phyloP scores from a whole-genome alignment of 1,140 invertebrate species.

The Nephila pilipes region DNA sequence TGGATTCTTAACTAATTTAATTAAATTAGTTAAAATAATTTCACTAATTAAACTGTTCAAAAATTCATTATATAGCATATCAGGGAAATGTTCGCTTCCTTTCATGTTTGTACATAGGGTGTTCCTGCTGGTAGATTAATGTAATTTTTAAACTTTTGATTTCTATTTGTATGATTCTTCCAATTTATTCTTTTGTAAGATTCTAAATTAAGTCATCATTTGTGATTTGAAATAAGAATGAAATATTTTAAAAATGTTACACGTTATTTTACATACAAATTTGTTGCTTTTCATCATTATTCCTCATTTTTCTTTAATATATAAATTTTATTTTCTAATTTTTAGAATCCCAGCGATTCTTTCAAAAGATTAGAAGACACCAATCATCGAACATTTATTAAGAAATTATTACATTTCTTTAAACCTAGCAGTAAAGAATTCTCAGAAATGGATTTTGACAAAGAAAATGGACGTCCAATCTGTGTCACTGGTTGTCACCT shows the following conservation, averaged over 20 bases:
- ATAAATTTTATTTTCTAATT: constrained; percentile 70
- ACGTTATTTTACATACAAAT: neutral
- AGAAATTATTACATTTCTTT: constrained; percentile 91
- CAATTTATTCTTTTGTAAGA: no score
- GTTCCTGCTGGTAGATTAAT: no score
- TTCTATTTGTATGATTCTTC: no score
- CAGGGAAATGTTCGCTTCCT: no score
- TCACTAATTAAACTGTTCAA: no score
- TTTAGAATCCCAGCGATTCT: constrained; percentile 83
- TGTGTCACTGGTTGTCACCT: constrained; percentile 89
- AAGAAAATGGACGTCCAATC: constrained; percentile 84
- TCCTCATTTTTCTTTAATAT: constrained; percentile 11
- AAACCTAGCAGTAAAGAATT: constrained; percentile 92
- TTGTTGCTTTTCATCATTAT: no score
- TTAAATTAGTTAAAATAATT: no score
- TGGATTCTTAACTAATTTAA: no score
- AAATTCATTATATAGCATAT: no score
- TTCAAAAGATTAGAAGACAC: constrained; percentile 87
- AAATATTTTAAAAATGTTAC: neutral
- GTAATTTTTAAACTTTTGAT: no score
- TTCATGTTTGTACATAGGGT: no score
- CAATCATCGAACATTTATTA: constrained; percentile 89
- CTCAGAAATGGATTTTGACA: constrained; percentile 86
- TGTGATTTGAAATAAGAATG: neutral
- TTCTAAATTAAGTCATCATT: neutral